These are phyloP conservation scores for Neuroscelio doddi DNA, from an alignment of 2,888 invertebrate species.

Conservation along the genomic window DNA sequence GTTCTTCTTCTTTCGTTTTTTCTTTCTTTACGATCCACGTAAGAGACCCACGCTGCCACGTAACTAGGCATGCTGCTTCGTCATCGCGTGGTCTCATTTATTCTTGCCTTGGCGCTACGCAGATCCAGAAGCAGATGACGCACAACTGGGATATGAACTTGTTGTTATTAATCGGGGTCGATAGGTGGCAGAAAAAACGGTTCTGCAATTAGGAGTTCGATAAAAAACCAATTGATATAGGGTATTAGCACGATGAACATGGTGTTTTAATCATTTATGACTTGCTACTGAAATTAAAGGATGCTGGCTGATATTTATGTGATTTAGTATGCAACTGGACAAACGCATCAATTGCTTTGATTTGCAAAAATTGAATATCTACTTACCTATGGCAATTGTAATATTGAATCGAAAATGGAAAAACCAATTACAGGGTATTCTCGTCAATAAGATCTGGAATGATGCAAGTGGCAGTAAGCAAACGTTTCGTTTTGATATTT, in stretches of 20 bases:
- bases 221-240: conserved; percentile 30
- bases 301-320: too few species aligned
- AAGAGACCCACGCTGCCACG: conserved; percentile 49
- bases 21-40: conserved; percentile 32
- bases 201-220: conserved; percentile 18
- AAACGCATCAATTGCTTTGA: too few species aligned
- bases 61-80: conserved; percentile 53
- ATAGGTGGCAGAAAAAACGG: conserved; percentile 19
- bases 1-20: conserved; percentile 19
- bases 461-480: too few species aligned
- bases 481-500: too few species aligned
- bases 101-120: conserved; percentile 45
- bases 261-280: conserved; percentile 1
- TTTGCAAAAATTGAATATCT: too few species aligned
- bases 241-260: conserved; percentile 12
- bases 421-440: too few species aligned
- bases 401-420: too few species aligned
- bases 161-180: conserved; percentile 35
- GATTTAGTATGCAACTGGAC: too few species aligned
- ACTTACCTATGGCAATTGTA: too few species aligned
- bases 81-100: conserved; percentile 60
- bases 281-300: conserved; percentile 4
- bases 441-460: too few species aligned
- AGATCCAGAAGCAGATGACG: conserved; percentile 18
- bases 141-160: conserved; percentile 25